phyloP scores from a whole-genome alignment of 2,113 vertebrate genomes.

The Barnardius zonarius region DNA sequence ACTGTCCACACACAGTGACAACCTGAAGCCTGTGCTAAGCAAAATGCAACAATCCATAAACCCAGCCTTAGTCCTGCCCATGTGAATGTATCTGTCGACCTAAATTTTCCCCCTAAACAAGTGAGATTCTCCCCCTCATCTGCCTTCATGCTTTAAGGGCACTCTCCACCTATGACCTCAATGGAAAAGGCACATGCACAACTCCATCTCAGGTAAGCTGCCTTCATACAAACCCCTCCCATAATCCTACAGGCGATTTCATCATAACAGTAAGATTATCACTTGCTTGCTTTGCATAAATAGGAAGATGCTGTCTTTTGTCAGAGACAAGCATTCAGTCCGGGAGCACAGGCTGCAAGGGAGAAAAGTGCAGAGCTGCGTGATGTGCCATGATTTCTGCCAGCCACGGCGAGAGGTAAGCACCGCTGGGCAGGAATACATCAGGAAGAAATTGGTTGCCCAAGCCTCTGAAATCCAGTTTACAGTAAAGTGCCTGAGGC shows the following conservation, averaged over 20 bases:
- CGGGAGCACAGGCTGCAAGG: neutral
- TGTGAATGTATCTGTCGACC: neutral
- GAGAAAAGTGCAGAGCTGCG: neutral
- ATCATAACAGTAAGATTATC: neutral
- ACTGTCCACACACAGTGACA: accelerated
- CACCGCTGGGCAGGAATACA: neutral
- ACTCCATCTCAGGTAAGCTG: neutral
- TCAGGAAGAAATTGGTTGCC: neutral
- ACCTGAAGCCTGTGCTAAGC: neutral
- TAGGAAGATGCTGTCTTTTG: neutral
- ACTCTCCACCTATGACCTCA: accelerated
- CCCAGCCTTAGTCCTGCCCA: too few species aligned
- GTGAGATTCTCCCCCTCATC: neutral
- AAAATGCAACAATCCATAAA: accelerated
- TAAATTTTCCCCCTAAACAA: neutral
- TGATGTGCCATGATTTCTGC: neutral
- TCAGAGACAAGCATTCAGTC: neutral
- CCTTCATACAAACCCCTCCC: neutral
- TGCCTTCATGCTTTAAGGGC: neutral
- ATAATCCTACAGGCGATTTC: neutral
- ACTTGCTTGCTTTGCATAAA: neutral
- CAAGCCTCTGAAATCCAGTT: neutral
- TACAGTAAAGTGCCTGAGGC: neutral
- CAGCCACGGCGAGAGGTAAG: neutral
- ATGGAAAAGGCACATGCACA: neutral